Evolutionary conservation across 2,113 vertebrate genomes (phyloP), one percentile per base, ranked within the genome.

Genomic region (Aplodontia rufa): DNA sequence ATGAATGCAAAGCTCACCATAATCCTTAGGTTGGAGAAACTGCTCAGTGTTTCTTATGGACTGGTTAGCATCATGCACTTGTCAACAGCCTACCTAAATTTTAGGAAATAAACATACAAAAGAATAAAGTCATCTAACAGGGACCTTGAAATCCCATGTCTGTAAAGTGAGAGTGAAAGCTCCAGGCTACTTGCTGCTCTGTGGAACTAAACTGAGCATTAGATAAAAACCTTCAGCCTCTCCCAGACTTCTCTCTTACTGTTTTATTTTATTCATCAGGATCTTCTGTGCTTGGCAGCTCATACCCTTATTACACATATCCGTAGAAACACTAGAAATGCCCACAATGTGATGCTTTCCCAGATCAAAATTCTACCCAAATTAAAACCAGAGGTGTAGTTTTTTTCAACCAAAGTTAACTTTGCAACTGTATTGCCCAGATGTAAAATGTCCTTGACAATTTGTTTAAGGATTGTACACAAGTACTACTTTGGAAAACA

Each of bases 351-450:
- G 75, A 95, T 94, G 87, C 75, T 92, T 96, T 45, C 53, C 53
- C 88, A 81, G 75, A 93, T 96, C 91, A 95, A 96, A 97, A 97
- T 95, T 94, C 91, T 87, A 81, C 42, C 32, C 86, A 95, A 94
- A 97, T 97, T 91, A 95, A 97, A 96, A 96, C 74, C 96, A 96
- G 94, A 22, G 82, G 10, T 91, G 22, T 45, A 37, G n/a, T 72
- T 91, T 90, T 92, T 72, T 87, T 92, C 60, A 91, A 81, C 80
- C 66, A 69, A 96, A 96, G 96, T 96, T 91, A 96, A 90, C 91
- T 97, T 95, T 97, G 94, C 92, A 91, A 96, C 91, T 96, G 86
- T 97, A 93, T 76, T 53, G 49, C 91, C 95, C 97, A 97, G 96
- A 97, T 97, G 96, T 78, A 89, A 74, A 71, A 45, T 4, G 24